Evolutionary conservation across 2,113 vertebrate species (phyloP).

Genomic region (Isichthys henryi): DNA sequence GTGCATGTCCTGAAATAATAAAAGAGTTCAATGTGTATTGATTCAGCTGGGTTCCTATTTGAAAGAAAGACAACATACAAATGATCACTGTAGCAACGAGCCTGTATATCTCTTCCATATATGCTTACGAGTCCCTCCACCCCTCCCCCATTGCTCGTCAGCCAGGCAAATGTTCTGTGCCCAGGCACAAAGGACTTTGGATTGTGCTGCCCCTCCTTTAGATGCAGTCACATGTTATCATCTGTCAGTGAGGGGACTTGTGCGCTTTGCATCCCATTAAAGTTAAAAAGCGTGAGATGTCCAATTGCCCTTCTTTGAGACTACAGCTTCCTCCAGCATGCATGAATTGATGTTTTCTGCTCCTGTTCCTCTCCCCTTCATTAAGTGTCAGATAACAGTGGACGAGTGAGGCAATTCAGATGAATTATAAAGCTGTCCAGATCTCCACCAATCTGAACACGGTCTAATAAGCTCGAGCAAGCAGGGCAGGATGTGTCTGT

Average conservation of each 20-base stretch:
- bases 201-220: not conserved
- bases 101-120: not conserved
- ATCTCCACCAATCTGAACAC: not conserved
- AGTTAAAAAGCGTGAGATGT: not conserved
- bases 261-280: not conserved
- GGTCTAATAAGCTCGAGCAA: not conserved
- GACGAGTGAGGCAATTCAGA: not conserved
- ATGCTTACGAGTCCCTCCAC: not conserved
- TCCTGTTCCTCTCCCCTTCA: not conserved
- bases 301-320: not conserved
- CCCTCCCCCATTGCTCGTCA: not conserved
- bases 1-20: conserved; percentile 59
- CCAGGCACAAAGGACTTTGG: not conserved
- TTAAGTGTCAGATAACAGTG: not conserved
- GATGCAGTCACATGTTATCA: not conserved
- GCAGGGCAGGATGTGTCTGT: not conserved
- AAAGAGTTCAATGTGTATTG: conserved; percentile 26
- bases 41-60: not conserved
- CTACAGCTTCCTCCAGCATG: not conserved
- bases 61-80: not conserved
- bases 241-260: not conserved
- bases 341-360: not conserved
- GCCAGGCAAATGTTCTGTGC: not conserved
- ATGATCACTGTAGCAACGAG: not conserved
- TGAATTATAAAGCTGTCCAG: not conserved